Conservation (phyloP, 2,888 invertebrate species). For the Caenorhabditis wallacei region DNA sequence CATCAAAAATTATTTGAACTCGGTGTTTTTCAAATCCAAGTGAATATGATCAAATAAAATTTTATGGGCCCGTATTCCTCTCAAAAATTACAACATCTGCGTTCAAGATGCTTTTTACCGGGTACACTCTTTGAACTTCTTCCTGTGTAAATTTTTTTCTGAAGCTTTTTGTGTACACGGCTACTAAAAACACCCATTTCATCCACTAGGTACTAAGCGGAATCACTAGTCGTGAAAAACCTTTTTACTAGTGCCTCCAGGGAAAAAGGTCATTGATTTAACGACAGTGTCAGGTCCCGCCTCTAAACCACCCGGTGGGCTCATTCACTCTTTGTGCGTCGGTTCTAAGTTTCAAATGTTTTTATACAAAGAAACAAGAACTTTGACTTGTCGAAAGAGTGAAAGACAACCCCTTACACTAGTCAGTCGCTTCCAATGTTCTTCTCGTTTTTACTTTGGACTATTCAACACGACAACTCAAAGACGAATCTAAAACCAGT, state of each 20-base stretch:
- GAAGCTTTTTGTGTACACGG: background rate
- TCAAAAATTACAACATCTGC: too few species aligned
- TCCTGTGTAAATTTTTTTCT: background rate
- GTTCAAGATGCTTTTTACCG: too few species aligned
- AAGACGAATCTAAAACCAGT: slow-evolving; percentile 9
- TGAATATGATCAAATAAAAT: too few species aligned
- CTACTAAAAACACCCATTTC: background rate
- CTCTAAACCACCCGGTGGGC: background rate
- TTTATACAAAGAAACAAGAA: too few species aligned
- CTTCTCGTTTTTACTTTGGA: slow-evolving; percentile 10
- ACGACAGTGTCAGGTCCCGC: slow-evolving; percentile 5
- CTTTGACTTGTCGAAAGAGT: too few species aligned
- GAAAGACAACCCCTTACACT: too few species aligned
- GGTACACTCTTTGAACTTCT: too few species aligned
- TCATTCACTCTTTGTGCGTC: background rate
- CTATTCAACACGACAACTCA: background rate
- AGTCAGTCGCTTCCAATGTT: background rate
- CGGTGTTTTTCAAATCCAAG: too few species aligned
- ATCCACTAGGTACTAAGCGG: background rate
- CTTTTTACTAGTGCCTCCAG: background rate
- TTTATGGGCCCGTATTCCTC: too few species aligned
- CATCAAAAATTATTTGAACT: too few species aligned
- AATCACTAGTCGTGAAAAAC: background rate
- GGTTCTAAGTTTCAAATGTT: background rate
- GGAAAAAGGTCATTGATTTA: slow-evolving; percentile 19